These are phyloP conservation scores for Triplophysa siluroides DNA, from an alignment of 2,113 vertebrate genomes.

Conservation along the genomic window DNA sequence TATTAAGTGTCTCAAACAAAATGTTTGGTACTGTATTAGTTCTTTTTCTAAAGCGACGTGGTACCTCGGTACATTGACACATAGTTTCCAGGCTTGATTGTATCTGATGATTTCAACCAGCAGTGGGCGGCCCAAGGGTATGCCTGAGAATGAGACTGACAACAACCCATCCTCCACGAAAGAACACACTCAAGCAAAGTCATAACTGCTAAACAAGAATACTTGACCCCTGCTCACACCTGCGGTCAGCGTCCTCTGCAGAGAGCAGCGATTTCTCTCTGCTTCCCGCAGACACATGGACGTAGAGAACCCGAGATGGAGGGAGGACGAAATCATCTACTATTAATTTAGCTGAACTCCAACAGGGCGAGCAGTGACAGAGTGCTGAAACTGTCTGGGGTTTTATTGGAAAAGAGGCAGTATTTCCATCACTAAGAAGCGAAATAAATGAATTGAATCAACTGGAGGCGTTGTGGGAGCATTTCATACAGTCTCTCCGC, in stretches of 20 bases:
- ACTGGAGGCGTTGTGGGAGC: slow-evolving; percentile 70
- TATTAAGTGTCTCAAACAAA: too few species aligned
- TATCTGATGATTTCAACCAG: too few species aligned
- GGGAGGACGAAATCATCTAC: slow-evolving; percentile 47
- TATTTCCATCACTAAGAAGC: slow-evolving; percentile 72
- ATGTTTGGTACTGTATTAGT: too few species aligned
- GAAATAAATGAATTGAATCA: slow-evolving; percentile 75
- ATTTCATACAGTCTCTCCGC: slow-evolving; percentile 70
- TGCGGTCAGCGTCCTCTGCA: not conserved
- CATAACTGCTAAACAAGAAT: slow-evolving; percentile 54
- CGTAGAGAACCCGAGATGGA: slow-evolving; percentile 48
- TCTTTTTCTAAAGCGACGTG: too few species aligned
- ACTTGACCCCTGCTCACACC: slow-evolving; percentile 54
- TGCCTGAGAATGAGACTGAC: not conserved
- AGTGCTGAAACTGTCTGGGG: slow-evolving; percentile 62
- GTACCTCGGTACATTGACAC: too few species aligned
- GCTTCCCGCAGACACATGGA: slow-evolving; percentile 45
- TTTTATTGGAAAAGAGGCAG: slow-evolving; percentile 70
- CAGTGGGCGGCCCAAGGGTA: not conserved
- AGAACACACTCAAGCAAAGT: slow-evolving; percentile 59
- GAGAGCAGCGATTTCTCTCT: slow-evolving; percentile 57
- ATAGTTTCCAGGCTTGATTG: too few species aligned
- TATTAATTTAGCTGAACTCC: slow-evolving; percentile 58
- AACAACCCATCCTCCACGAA: not conserved
- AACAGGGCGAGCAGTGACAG: slow-evolving; percentile 59